Evolutionary conservation across 2,797 vertebrate species (phyloP), one percentile per base, ranked within the genome.

Genomic region (Naso thynnoides): DNA sequence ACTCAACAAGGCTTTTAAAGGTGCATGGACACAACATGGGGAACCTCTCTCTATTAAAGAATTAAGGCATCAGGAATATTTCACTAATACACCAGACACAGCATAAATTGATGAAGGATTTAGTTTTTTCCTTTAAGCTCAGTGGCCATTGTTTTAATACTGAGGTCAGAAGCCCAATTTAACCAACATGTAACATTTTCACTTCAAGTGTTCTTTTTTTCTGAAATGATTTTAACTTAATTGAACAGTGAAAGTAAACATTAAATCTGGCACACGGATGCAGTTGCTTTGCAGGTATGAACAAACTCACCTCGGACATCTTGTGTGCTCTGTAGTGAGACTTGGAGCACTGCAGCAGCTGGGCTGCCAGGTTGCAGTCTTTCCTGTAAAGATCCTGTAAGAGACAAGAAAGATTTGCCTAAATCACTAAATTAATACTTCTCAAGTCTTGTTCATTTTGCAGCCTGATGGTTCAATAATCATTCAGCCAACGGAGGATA

Each of bases 271-370:
- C 21, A 44, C 16, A 26, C 8, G 19, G 6, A 33, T 81, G 76
- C 52, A 62, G 62, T 19, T 5, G 19, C 1, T 42, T 50, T 29
- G 42, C 69, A 16, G 56, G 68, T 19, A 53, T 8, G 18, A 66
- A 13, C 48, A 50, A 70, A 60, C 42, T 96, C 95, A 98, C 98
- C 97, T 98, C 97, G 2, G 97, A 97, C 90, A 97, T 94, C 90
- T 97, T 97, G 90, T 96, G 96, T 59, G 89, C 94, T 94, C 96
- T 94, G 95, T 96, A 94, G 80, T 96, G 96, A 86, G 94, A 96
- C 94, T 98, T 97, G 95, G 96, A 96, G 93, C 97, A 96, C 85
- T 97, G 97, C 88, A 99, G 95, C 92, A 99, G 95, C 90, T 97
- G 96, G 82, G 96, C 97, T 33, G 97, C 97, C 87, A 98, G 95